phyloP scores from a whole-genome alignment of 2,113 vertebrate species.

The Odobenus rosmarus region DNA sequence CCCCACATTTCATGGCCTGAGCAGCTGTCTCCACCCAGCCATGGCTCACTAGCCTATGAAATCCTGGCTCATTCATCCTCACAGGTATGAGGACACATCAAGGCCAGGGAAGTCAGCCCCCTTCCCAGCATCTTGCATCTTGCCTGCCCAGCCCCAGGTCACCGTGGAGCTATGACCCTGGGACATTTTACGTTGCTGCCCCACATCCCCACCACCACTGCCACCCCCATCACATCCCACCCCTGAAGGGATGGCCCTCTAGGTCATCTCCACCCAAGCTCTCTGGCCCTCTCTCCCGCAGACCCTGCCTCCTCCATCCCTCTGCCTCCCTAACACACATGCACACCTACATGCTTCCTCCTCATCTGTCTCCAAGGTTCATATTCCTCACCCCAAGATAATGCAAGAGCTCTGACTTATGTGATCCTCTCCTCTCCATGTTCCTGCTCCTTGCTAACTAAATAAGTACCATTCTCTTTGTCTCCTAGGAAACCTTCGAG shows the following conservation, averaged over 20 bases:
- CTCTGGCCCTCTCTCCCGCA: neutral
- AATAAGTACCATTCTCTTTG: neutral
- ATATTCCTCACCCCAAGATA: neutral
- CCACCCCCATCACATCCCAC: neutral
- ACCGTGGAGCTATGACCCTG: neutral
- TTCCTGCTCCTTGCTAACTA: neutral
- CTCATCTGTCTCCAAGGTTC: neutral
- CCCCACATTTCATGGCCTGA: conserved; percentile 66
- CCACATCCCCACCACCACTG: neutral
- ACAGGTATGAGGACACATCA: neutral
- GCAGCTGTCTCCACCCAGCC: conserved; percentile 76
- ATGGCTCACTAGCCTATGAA: conserved; percentile 65
- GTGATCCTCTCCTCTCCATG: neutral
- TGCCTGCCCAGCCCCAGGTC: neutral
- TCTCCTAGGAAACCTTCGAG: neutral
- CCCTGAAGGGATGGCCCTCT: neutral
- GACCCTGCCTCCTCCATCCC: neutral
- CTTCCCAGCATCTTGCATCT: neutral
- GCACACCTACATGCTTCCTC: neutral
- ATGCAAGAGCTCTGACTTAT: neutral
- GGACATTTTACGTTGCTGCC: neutral
- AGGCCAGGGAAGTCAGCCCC: conserved; percentile 15
- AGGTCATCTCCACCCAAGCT: neutral
- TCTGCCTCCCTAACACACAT: neutral
- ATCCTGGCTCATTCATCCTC: conserved; percentile 68